Percentiles rank a stretch among this genome's conserved stretches.
phyloP scores from a whole-genome alignment of 2,888 invertebrate genomes.

The Cremastobaeus sp. region DNA sequence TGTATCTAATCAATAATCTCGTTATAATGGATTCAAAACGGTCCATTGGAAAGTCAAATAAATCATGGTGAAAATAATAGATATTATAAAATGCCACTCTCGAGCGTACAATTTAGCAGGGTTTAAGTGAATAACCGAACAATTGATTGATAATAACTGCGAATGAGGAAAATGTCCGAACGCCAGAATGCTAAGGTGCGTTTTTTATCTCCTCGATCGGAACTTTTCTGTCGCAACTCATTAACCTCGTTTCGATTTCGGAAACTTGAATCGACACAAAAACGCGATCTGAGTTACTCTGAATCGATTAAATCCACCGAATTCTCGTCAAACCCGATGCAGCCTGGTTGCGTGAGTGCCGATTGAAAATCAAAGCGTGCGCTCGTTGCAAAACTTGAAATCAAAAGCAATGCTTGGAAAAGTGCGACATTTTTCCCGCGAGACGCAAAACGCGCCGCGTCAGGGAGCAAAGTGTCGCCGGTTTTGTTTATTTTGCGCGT shows the following conservation, averaged over 20 bases:
- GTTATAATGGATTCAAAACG: too few relatives aligned
- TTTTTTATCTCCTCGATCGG: too few relatives aligned
- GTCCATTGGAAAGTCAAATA: too few relatives aligned
- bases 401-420: constrained; percentile 19
- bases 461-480: constrained; percentile 31
- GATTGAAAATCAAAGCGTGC: constrained; percentile 23
- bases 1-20: too few relatives aligned
- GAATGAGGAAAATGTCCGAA: background rate
- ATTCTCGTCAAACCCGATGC: constrained; percentile 14
- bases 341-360: background rate
- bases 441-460: constrained; percentile 21
- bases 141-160: too few relatives aligned
- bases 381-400: constrained; percentile 23
- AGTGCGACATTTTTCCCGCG: background rate
- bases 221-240: background rate
- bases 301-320: constrained; percentile 13
- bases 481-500: constrained; percentile 50
- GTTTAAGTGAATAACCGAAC: too few relatives aligned
- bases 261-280: constrained; percentile 11
- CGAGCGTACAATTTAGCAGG: too few relatives aligned
- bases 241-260: constrained; percentile 12
- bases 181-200: background rate
- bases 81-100: too few relatives aligned
- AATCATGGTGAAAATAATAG: too few relatives aligned
- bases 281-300: constrained; percentile 18